These are phyloP conservation scores for Australoheros scitulus DNA, from an alignment of 2,113 vertebrate species.

Conservation along the genomic window DNA sequence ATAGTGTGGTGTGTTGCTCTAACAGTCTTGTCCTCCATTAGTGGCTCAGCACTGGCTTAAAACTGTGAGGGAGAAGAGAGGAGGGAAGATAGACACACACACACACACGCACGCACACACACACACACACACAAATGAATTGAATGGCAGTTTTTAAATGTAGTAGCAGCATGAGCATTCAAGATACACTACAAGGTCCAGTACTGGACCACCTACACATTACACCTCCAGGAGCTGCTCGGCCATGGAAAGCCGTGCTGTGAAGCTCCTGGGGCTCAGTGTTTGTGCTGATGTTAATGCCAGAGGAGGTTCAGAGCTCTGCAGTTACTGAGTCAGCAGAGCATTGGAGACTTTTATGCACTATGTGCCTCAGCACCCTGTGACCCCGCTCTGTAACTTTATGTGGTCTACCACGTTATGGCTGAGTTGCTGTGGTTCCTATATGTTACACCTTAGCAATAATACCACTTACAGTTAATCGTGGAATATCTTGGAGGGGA, in stretches of 20 bases:
- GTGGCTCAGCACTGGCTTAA: conserved; percentile 66
- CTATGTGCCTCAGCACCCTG: not conserved
- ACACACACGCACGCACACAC: not conserved
- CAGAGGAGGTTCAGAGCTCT: not conserved
- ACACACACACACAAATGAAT: not conserved
- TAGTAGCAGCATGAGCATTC: not conserved
- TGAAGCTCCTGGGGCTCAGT: not conserved
- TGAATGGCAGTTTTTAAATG: not conserved
- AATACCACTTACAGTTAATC: not conserved
- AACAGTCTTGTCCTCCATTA: conserved; percentile 76
- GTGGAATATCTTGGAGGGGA: not conserved
- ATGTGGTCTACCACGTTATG: no score
- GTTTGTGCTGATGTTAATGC: conserved; percentile 2
- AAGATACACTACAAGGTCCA: not conserved
- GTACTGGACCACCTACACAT: not conserved
- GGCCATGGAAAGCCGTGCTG: not conserved
- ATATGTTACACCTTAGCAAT: not conserved
- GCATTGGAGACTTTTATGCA: not conserved
- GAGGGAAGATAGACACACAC: conserved; percentile 24
- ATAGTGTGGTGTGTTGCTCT: conserved; percentile 69
- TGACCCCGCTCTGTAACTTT: no score
- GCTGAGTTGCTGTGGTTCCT: not conserved
- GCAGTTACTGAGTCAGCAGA: not conserved
- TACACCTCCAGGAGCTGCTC: not conserved
- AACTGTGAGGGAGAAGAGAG: conserved; percentile 39